Evolutionary conservation across 2,113 vertebrate genomes (phyloP).

Genomic region (Xenus cinereus): DNA sequence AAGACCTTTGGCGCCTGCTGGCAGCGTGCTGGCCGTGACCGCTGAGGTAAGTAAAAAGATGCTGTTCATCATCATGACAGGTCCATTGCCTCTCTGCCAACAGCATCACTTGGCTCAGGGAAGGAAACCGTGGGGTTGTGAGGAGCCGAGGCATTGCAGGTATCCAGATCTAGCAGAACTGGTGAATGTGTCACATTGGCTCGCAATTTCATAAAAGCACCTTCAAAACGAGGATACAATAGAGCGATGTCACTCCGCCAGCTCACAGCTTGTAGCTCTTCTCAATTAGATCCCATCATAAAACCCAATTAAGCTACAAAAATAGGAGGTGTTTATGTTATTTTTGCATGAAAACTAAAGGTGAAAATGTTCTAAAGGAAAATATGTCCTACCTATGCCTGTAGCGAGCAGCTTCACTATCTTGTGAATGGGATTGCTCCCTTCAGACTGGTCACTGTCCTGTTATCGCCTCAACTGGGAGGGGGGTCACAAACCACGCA

Average conservation of each 20-base stretch:
- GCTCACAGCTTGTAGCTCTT: background rate
- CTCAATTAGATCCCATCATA: background rate
- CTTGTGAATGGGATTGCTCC: accelerated
- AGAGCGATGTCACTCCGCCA: background rate
- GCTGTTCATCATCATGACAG: background rate
- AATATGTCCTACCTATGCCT: background rate
- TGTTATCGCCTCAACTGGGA: background rate
- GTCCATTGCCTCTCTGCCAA: background rate
- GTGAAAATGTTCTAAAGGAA: background rate
- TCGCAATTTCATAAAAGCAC: background rate
- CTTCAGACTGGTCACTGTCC: background rate
- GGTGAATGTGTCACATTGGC: background rate
- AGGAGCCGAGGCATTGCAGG: background rate
- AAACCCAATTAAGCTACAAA: background rate
- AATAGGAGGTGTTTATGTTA: background rate
- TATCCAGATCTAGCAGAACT: background rate
- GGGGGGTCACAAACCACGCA: accelerated
- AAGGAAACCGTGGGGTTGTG: background rate
- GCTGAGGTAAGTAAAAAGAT: background rate
- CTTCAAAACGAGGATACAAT: background rate
- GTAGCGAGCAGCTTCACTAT: background rate
- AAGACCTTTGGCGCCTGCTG: background rate
- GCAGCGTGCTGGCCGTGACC: accelerated
- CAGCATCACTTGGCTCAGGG: background rate
- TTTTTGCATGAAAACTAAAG: background rate